Base-by-base conservation (phyloP, 2,888 invertebrate genomes). In the Scaptomyza reducta region DNA sequence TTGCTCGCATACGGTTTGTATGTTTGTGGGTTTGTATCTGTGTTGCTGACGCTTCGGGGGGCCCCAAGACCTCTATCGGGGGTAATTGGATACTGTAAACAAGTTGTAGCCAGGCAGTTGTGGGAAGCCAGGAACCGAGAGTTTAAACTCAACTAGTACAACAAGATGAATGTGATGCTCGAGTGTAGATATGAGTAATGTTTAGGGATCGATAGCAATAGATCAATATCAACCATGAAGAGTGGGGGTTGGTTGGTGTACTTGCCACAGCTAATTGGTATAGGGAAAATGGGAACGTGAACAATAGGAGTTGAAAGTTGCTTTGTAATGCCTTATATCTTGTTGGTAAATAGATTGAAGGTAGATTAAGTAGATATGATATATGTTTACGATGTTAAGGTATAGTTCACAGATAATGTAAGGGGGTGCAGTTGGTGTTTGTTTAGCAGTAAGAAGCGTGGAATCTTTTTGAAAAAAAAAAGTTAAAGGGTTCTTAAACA, bases 31-130 rank as follows among this genome's bases (percentile, higher is more conserved):
- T 63, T 14, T 50, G 22, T 51, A 22, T 45, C 40, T 50, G 51
- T 50, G 47, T 31, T 31, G 38, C 38, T 68, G 58, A 63, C 79
- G 72, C 81, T 72, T 82, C 82, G 62, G 86, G 79, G 80, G 82
- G 82, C 75, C 79, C 75, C 44, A 63, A 59, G 35, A 25, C 25
- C 45, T 57, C 58, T 53, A 67, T 51, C 62, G 64, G 70, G 74
- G 80, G 82, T 83, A 88, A 83, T 83, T 86, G 86, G 82, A 88
- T 88, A 83, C 86, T 86, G 79, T 81, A 87, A 78, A 81, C 85
- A 78, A 84, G 72, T 75, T 78, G 74, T 61, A 79, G 69, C 38
- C 69, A 42, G 66, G 38, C 69, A 38, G 53, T 56, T 41, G 44
- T 45, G 54, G 45, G 60, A 70, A 56, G 45, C 71, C 51, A 41